Conservation (phyloP, 2,888 invertebrate genomes). For the Neocrepidodera transversa region DNA sequence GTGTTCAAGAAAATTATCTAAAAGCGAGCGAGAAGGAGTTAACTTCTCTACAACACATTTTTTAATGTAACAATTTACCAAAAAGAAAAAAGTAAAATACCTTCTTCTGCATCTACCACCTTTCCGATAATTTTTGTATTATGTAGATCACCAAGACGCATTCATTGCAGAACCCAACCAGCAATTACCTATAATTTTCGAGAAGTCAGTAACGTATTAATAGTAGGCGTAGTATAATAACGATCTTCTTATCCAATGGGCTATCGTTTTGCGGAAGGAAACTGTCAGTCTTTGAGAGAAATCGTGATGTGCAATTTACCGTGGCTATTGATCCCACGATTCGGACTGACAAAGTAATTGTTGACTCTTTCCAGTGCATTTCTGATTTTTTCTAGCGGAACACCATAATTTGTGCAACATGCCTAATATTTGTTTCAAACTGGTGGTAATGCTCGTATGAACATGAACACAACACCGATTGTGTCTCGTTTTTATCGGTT, state of each 20-base stretch:
- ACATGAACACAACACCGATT: constrained; percentile 10
- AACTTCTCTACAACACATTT: too few relatives aligned
- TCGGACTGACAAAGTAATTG: constrained; percentile 56
- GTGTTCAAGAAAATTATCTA: too few relatives aligned
- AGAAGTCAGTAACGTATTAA: constrained; percentile 40
- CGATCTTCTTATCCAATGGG: constrained; percentile 42
- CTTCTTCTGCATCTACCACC: constrained; percentile 5
- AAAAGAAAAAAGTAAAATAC: neutral
- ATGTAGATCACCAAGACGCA: neutral
- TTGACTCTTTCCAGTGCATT: constrained; percentile 51
- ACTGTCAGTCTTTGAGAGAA: constrained; percentile 52
- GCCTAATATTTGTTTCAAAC: constrained; percentile 57
- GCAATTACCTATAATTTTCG: constrained; percentile 45
- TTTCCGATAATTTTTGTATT: constrained; percentile 13
- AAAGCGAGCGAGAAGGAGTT: too few relatives aligned
- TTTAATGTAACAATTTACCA: too few relatives aligned
- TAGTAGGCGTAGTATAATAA: constrained; percentile 42
- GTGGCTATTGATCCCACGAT: constrained; percentile 50
- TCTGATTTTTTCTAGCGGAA: constrained; percentile 56
- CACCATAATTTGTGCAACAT: constrained; percentile 58
- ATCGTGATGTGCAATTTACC: constrained; percentile 55
- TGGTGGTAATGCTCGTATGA: constrained; percentile 30
- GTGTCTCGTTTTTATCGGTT: constrained; percentile 16
- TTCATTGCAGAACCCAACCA: constrained; percentile 5
- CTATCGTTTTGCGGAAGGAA: constrained; percentile 55